Evolutionary conservation across 2,113 vertebrate genomes (phyloP), one percentile per base, ranked within the genome.

Genomic region (Festucalex cinctus): DNA sequence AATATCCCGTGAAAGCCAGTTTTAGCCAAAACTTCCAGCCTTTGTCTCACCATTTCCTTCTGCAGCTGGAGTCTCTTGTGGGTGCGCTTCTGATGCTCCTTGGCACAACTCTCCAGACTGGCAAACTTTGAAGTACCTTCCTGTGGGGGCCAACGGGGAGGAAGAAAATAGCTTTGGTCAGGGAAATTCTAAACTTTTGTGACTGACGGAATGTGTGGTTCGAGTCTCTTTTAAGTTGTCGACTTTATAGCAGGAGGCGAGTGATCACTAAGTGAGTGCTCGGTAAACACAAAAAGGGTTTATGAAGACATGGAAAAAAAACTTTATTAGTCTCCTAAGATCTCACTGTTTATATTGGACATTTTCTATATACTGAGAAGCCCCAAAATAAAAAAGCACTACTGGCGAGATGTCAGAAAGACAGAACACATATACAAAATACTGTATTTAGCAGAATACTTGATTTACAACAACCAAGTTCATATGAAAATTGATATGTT

Each of bases 121-220:
- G 96, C 96, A 89, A 97, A 98, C 88, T 98, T 98, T 64, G 96
- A 98, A 56, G 95, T 98, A 71, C 94, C 95, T 90, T 98, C 96
- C 96, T 98, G 86, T 35, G 37, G 70, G 71, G 51, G 22, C 8
- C 32, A 66, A 43, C 75, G 72, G 70, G 49, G 22, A 62, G 69
- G 68, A 6, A 9, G 66, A 46, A 68, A 65, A 35, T 53, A 65
- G 28, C 20, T 63, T 65, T 19, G 65, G 63, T 63, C 32, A 65
- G 65, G 2, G 22, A 74, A 44, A 65, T 22, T 65, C 36, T 22
- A 67, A n/a, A 39, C n/a, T 46, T 46, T 6, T 60, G 56, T 5
- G 10, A 44, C 35, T 8, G 37, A 65, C 43, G 13, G 0, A 69
- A 68, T 26, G 41, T 26, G 0, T 35, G 28, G 20, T 65, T 56